A percentile compares a stretch with the other conserved stretches of the same genome.
These are phyloP conservation scores for Epicampocera succincta DNA, from an alignment of 2,888 invertebrate genomes.

Conservation along the genomic window DNA sequence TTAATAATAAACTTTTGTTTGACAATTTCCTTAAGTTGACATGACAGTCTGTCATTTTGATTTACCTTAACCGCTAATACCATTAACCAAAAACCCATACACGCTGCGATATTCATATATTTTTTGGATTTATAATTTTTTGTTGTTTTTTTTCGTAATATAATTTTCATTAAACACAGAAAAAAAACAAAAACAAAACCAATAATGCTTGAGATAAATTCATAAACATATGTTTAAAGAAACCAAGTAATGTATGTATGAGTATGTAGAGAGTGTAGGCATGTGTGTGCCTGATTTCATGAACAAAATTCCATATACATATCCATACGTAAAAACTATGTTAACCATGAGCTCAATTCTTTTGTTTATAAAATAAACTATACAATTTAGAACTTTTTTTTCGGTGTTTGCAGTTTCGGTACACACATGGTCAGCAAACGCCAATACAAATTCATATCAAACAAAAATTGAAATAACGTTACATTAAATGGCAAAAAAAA, in stretches of 20 bases:
- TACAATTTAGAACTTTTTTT: conserved; percentile 63
- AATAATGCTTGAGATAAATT: conserved; percentile 63
- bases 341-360: conserved; percentile 70
- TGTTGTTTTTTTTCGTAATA: conserved; percentile 9
- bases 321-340: conserved; percentile 53
- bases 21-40: conserved; percentile 68
- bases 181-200: conserved; percentile 50
- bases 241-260: background rate
- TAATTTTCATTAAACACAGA: conserved; percentile 35
- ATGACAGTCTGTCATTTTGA: conserved; percentile 68
- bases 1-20: conserved; percentile 63
- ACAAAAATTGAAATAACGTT: conserved; percentile 60
- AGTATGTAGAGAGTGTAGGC: too few relatives aligned
- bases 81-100: conserved; percentile 56
- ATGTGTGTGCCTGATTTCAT: background rate
- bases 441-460: conserved; percentile 55
- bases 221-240: conserved; percentile 11
- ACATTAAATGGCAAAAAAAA: conserved; percentile 40
- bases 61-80: conserved; percentile 68
- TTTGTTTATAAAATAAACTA: conserved; percentile 51
- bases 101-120: conserved; percentile 31
- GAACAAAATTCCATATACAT: conserved; percentile 51
- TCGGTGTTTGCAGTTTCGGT: conserved; percentile 2
- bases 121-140: background rate
- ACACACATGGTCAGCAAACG: conserved; percentile 57